Base-by-base conservation (phyloP, 2,113 vertebrate genomes). In the Sprattus sprattus region DNA sequence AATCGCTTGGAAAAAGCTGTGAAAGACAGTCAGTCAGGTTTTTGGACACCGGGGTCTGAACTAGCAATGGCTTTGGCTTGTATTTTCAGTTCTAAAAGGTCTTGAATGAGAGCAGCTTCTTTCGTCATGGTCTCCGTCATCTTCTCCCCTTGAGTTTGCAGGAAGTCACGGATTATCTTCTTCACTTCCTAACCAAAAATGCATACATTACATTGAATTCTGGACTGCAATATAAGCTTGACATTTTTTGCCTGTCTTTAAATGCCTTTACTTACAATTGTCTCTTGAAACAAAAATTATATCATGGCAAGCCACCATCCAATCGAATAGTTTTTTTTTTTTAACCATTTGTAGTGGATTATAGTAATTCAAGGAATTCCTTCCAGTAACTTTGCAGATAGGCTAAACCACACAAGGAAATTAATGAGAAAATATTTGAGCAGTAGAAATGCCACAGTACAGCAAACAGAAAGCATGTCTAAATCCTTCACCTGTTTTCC, bases 71-170 rank as follows among this genome's bases (percentile, higher is more conserved):
- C 13, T 80, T 87, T 81, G 54, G 78, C 85, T 90, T 89, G 88
- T 78, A 90, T 57, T 85, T 86, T 91, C 45, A 93, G 78, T 82
- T 90, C 86, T 86, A 90, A 45, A 67, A 92, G 88, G 22, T 92
- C 89, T 47, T 81, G 45, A 5, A 89, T 84, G 50, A 91, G 88
- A 1, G 57, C 20, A 2, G 75, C 84, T 85, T 93, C 90, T 39
- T 80, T 81, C 67, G 60, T 85, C 81, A 93, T 83, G 87, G 84
- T 86, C 20, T n/a, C 85, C 87, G 83, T 25, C 16, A 91, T 45
- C 47, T 85, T 88, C 4, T 52, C 83, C 46, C 88, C 86, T 13
- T 90, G 83, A 13, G 89, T 67, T 54, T 45, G 86, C 83, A 92
- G 75, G 22, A 89, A 84, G 60, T 52, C 81, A 32, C 11, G 84